Evolutionary conservation across 37 sponge, comb jelly and placozoan genomes (phyloP).

Genomic region (Agelas oroides): DNA sequence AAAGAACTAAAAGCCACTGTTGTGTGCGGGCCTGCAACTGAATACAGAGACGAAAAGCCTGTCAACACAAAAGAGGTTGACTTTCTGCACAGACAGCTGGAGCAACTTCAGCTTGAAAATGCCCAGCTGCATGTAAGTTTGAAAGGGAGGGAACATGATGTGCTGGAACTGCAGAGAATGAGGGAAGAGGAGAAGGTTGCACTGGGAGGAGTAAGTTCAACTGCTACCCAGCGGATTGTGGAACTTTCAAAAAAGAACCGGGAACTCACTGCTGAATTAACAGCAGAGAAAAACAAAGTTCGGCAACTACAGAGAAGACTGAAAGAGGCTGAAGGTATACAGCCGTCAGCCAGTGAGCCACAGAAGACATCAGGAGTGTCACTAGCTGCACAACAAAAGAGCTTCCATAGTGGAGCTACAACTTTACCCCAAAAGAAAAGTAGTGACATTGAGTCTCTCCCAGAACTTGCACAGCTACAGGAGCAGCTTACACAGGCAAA

Average conservation of each 20-base stretch:
- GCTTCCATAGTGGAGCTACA: not conserved
- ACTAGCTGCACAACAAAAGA: conserved; percentile 1
- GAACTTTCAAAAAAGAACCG: conserved; percentile 67
- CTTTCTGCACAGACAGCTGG: not conserved
- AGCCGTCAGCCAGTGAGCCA: not conserved
- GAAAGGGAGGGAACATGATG: not conserved
- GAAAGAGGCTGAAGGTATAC: not conserved
- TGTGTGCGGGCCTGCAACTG: not conserved
- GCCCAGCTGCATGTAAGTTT: not conserved
- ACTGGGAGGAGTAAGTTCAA: not conserved
- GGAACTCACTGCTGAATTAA: conserved; percentile 63
- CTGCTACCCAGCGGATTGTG: conserved; percentile 56
- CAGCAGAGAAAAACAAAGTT: conserved; percentile 49
- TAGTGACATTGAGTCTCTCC: not conserved
- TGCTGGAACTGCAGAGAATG: not conserved
- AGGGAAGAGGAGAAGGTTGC: conserved; percentile 13
- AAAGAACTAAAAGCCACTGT: not conserved
- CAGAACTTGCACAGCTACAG: conserved; percentile 24
- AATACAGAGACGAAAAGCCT: no score
- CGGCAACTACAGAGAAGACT: conserved; percentile 41
- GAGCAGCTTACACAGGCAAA: conserved; percentile 61
- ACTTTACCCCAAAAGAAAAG: not conserved
- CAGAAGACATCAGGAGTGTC: not conserved
- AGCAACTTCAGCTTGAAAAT: not conserved
- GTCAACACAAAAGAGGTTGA: not conserved